A percentile compares a stretch with the other conserved stretches of the same genome.
Evolutionary conservation across 2,797 vertebrate species (phyloP).

Genomic region (Gambusia yucatana): DNA sequence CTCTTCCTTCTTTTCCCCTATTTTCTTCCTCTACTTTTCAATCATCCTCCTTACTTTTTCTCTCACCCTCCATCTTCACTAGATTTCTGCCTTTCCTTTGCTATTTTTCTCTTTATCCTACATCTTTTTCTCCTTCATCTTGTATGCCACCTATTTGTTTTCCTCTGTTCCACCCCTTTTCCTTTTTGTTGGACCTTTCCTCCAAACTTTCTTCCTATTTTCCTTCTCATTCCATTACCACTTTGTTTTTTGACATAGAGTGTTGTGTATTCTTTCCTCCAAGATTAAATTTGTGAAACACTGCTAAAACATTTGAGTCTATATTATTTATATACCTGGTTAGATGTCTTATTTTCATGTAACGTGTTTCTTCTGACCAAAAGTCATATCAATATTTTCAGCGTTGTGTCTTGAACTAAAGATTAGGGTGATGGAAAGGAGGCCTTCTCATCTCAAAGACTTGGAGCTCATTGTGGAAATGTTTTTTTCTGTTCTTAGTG

Average conservation of each 20-base stretch:
- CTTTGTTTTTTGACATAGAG: background rate
- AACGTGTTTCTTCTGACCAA: background rate
- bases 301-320: background rate
- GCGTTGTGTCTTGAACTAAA: background rate
- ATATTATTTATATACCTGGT: background rate
- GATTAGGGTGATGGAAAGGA: background rate
- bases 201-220: background rate
- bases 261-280: background rate
- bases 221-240: background rate
- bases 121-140: conserved; percentile 7
- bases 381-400: background rate
- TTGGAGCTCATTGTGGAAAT: background rate
- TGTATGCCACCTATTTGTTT: background rate
- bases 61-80: conserved; percentile 6
- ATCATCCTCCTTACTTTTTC: conserved; percentile 43
- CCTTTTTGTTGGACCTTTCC: background rate
- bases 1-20: conserved; percentile 78
- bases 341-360: background rate
- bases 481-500: background rate
- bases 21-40: conserved; percentile 45
- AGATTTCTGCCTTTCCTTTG: background rate
- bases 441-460: background rate
- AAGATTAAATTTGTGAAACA: background rate
- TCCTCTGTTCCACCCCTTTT: conserved; percentile 8
- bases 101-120: conserved; percentile 7